These are phyloP conservation scores for Acanthochromis polyacanthus DNA, from an alignment of 2,113 vertebrate species.

Conservation along the genomic window DNA sequence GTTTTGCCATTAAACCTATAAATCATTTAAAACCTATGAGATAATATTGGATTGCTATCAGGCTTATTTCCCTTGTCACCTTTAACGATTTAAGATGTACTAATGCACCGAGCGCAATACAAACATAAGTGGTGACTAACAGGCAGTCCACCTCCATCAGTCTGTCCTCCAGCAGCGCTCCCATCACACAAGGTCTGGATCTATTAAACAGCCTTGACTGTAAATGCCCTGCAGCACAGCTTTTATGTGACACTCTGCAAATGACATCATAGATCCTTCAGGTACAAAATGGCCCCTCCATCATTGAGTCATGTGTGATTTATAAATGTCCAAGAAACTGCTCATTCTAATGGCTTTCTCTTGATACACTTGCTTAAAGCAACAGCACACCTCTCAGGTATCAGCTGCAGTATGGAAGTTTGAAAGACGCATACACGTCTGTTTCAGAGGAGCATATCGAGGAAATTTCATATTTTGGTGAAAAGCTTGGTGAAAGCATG, in stretches of 20 bases:
- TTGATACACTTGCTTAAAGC: not conserved
- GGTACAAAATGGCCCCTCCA: constrained; percentile 35
- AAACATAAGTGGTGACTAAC: constrained; percentile 35
- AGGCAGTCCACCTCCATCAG: not conserved
- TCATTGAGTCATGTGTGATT: constrained; percentile 41
- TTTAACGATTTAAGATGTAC: constrained; percentile 34
- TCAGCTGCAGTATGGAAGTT: not conserved
- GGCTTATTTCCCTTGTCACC: constrained; percentile 32
- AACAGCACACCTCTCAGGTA: not conserved
- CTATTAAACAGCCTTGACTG: constrained; percentile 32
- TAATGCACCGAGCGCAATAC: constrained; percentile 36
- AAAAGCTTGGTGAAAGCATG: constrained; percentile 12
- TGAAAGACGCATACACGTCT: not conserved
- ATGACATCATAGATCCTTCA: constrained; percentile 54
- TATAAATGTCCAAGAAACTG: constrained; percentile 15
- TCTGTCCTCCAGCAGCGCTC: constrained; percentile 28
- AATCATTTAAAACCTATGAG: constrained; percentile 15
- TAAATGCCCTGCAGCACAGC: constrained; percentile 27
- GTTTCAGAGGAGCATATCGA: not conserved
- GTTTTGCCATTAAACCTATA: constrained; percentile 3
- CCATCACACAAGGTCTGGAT: constrained; percentile 24
- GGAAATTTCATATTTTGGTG: not conserved
- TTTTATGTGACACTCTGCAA: constrained; percentile 50
- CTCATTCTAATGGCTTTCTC: constrained; percentile 9
- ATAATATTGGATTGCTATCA: constrained; percentile 28